These are phyloP conservation scores for Eilema griseolum DNA, from an alignment of 2,888 invertebrate species.

Conservation along the genomic window DNA sequence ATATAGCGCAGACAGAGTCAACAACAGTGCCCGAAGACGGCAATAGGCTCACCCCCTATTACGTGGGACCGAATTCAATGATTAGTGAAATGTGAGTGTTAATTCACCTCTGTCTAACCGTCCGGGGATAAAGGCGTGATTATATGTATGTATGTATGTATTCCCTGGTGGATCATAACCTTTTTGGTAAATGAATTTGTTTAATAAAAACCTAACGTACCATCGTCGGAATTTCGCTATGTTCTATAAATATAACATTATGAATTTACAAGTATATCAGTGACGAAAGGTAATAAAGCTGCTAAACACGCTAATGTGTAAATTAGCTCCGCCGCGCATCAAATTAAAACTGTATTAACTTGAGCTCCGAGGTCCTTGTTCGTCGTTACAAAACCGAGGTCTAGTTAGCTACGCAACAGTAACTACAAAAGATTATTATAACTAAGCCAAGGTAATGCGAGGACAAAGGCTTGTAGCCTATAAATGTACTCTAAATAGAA, in stretches of 20 bases:
- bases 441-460: conserved; percentile 24
- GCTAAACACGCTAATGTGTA: conserved; percentile 45
- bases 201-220: conserved; percentile 4
- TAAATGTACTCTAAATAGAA: neutral
- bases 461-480: conserved; percentile 9
- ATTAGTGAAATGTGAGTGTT: too few relatives aligned
- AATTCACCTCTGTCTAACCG: too few relatives aligned
- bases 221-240: neutral
- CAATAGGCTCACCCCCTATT: too few relatives aligned
- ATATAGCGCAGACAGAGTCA: too few relatives aligned
- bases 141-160: too few relatives aligned
- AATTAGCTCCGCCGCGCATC: conserved; percentile 37
- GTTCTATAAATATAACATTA: conserved; percentile 17
- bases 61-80: too few relatives aligned
- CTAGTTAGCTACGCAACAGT: conserved; percentile 1
- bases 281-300: conserved; percentile 37
- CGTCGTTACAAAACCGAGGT: neutral
- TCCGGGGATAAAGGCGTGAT: too few relatives aligned
- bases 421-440: conserved; percentile 29
- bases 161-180: too few relatives aligned
- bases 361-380: conserved; percentile 18
- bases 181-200: neutral
- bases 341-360: conserved; percentile 24
- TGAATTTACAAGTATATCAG: conserved; percentile 27
- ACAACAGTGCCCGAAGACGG: too few relatives aligned